Base-by-base conservation (phyloP, 2,888 invertebrate species). In the Galerucella nymphaeae region DNA sequence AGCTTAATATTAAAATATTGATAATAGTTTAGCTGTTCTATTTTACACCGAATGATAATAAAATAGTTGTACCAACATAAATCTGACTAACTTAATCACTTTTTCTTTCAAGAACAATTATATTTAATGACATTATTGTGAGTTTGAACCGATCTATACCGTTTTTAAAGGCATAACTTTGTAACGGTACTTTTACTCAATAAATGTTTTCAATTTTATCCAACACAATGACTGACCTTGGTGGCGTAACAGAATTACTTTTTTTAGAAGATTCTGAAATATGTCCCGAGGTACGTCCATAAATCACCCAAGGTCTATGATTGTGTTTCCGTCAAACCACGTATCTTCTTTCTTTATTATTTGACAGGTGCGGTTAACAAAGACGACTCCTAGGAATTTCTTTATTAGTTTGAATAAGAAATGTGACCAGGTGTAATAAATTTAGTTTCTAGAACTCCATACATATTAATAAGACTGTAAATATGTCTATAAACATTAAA, bases 311-410 rank as follows among this genome's bases (percentile, higher is more conserved):
- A 42, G 61, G 61, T 18, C 61, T 62, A 13, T 53, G 53, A 53
- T 53, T 62, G 18, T 42, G 42, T 62, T 18, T 62, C 61, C 16
- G 14, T 62, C 18, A 62, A 62, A 62, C 61, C 41, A 62, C 61
- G 41, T 16, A 62, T 62, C 61, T 62, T 62, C 42, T 18, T 42
- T 62, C 61, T 62, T 38, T 62, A 62, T 41, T 62, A 18, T 62
- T 62, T 62, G 61, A 62, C 61, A 41, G 41, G 38, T 61, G 61
- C 41, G 61, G 61, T 61, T 41, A 61, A 61, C 61, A 62, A 62
- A 62, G 42, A 42, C 41, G 41, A 41, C 10, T 62, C 16, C 61
- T 42, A 38, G 42, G 61, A 62, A 62, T 62, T 62, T 62, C 61
- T 62, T 42, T 62, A 62, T 18, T 62, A 62, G 61, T 41, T 62